Conservation (phyloP, 1,140 invertebrate genomes). For the Drosophila orena region DNA sequence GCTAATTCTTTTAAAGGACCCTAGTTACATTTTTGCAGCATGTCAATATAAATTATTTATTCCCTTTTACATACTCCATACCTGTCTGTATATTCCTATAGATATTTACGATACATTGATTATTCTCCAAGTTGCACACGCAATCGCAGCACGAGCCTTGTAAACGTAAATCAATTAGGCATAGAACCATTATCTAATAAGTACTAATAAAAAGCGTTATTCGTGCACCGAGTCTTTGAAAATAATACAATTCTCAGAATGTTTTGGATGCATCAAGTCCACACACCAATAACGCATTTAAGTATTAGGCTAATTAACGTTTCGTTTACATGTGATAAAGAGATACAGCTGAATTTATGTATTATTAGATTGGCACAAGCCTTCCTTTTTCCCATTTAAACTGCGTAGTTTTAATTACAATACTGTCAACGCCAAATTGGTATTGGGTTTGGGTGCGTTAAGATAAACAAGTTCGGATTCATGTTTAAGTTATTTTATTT, state of each 20-base stretch:
- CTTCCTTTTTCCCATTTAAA: neutral
- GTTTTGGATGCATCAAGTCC: conserved; percentile 20
- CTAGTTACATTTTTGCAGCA: conserved; percentile 58
- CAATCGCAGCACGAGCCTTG: conserved; percentile 48
- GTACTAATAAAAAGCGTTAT: conserved; percentile 31
- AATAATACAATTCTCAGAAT: neutral
- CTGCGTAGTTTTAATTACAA: neutral
- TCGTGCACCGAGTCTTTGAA: conserved; percentile 27
- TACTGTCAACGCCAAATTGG: neutral
- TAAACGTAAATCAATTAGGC: conserved; percentile 36
- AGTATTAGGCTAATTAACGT: conserved; percentile 22
- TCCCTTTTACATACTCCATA: conserved; percentile 44
- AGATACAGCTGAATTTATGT: conserved; percentile 49
- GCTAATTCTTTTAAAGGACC: conserved; percentile 49
- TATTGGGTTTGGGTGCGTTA: conserved; percentile 7
- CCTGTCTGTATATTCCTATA: conserved; percentile 61
- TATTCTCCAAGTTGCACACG: conserved; percentile 46
- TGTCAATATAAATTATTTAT: conserved; percentile 76
- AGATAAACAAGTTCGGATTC: conserved; percentile 8
- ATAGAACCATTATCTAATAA: conserved; percentile 23
- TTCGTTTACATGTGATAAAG: conserved; percentile 55
- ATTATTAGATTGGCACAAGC: conserved; percentile 33
- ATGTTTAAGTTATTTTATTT: neutral
- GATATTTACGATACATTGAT: conserved; percentile 39
- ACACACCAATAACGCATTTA: conserved; percentile 24